These are phyloP conservation scores for Sarcophaga peregrina DNA, from an alignment of 1,140 invertebrate genomes.

Conservation along the genomic window DNA sequence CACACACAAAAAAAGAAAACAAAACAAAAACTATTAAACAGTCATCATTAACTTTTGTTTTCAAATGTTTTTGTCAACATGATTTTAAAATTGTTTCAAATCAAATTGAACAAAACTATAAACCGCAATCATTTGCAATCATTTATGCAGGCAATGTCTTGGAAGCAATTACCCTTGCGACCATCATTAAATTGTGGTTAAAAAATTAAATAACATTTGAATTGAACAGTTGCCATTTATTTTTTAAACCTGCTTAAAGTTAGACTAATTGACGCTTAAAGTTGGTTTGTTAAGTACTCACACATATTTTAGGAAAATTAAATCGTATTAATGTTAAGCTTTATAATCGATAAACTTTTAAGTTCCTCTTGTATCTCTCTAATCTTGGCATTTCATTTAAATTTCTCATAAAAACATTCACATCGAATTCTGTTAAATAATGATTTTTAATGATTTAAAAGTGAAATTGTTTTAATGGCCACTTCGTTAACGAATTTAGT, in stretches of 20 bases:
- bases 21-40: background rate
- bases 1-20: background rate
- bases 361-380: no score
- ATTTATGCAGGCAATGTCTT: background rate
- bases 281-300: no score
- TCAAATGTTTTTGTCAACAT: background rate
- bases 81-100: background rate
- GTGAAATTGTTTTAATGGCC: background rate
- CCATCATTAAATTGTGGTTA: constrained; percentile 3
- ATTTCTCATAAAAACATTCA: background rate
- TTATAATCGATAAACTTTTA: no score
- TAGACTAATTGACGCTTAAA: no score
- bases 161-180: background rate
- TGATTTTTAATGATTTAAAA: background rate
- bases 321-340: no score
- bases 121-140: background rate
- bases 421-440: background rate
- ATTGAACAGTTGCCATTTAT: no score
- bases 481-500: background rate
- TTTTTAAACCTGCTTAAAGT: no score
- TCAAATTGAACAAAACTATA: background rate
- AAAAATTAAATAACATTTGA: background rate
- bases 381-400: background rate
- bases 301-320: no score
- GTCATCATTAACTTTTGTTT: background rate